A percentile compares a stretch with the other conserved stretches of the same genome.
Conservation (phyloP, 2,113 vertebrate genomes). For the Haliaeetus leucogaster region DNA sequence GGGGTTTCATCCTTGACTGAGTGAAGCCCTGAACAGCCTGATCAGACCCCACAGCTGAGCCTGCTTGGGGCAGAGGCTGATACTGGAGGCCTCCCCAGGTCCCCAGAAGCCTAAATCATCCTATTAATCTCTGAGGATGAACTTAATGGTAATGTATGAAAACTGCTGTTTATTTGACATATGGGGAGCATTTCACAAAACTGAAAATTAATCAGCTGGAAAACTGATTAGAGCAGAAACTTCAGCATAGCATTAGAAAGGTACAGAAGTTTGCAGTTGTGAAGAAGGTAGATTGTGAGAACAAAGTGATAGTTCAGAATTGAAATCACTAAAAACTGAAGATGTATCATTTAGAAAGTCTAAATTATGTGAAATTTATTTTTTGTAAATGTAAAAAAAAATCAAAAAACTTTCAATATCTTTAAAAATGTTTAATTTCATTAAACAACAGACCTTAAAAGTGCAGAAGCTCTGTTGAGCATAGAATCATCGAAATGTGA, state of each 20-base stretch:
- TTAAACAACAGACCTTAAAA: background rate
- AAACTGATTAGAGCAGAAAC: background rate
- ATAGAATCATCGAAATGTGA: background rate
- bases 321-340: background rate
- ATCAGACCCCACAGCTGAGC: background rate
- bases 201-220: background rate
- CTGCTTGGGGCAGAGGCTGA: background rate
- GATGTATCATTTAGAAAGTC: background rate
- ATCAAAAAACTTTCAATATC: background rate
- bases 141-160: background rate
- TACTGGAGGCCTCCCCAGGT: background rate
- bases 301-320: background rate
- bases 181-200: background rate
- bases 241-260: background rate
- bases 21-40: background rate
- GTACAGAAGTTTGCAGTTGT: background rate
- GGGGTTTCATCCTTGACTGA: accelerated
- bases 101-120: background rate
- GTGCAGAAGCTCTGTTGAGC: background rate
- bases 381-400: background rate
- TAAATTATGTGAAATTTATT: background rate
- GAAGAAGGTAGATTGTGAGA: background rate
- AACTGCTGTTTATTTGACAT: background rate
- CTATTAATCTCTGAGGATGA: background rate
- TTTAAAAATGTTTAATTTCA: background rate